A percentile compares a stretch with the other conserved stretches of the same genome.
Conservation (phyloP, 2,888 invertebrate genomes). For the Encarsia formosa region DNA sequence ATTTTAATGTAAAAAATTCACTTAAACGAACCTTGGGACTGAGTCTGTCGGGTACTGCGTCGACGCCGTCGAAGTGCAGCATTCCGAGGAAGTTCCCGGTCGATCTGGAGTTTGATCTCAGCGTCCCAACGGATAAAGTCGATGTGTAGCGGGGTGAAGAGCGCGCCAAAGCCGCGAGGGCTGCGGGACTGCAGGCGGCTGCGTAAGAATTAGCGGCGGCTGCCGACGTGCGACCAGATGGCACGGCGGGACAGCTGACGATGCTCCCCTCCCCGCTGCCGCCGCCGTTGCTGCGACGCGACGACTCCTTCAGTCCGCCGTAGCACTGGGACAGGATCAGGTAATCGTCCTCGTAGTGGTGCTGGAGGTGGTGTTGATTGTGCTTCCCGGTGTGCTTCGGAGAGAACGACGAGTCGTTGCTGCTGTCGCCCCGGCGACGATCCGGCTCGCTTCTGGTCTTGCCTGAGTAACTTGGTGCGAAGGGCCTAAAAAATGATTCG, state of each 20-base stretch:
- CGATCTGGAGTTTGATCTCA: slow-evolving; percentile 9
- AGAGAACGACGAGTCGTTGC: too few relatives aligned
- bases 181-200: slow-evolving; percentile 7
- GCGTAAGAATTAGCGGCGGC: neutral
- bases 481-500: too few relatives aligned
- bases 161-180: slow-evolving; percentile 19
- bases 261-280: slow-evolving; percentile 29
- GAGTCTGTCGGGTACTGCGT: slow-evolving; percentile 53
- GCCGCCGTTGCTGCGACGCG: slow-evolving; percentile 6
- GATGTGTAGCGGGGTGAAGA: slow-evolving; percentile 24
- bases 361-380: too few relatives aligned
- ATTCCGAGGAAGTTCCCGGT: slow-evolving; percentile 14
- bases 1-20: too few relatives aligned
- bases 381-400: too few relatives aligned
- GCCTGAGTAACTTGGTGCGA: neutral
- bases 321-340: too few relatives aligned
- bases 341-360: too few relatives aligned
- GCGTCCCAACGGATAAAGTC: slow-evolving; percentile 22
- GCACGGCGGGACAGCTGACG: slow-evolving; percentile 34
- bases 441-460: neutral
- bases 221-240: slow-evolving; percentile 29
- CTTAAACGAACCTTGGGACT: slow-evolving; percentile 57
- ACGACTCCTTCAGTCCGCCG: slow-evolving; percentile 4
- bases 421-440: neutral
- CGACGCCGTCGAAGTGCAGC: slow-evolving; percentile 5